These are phyloP conservation scores for Drosophila ochracea DNA, from an alignment of 2,888 invertebrate genomes.

Conservation along the genomic window DNA sequence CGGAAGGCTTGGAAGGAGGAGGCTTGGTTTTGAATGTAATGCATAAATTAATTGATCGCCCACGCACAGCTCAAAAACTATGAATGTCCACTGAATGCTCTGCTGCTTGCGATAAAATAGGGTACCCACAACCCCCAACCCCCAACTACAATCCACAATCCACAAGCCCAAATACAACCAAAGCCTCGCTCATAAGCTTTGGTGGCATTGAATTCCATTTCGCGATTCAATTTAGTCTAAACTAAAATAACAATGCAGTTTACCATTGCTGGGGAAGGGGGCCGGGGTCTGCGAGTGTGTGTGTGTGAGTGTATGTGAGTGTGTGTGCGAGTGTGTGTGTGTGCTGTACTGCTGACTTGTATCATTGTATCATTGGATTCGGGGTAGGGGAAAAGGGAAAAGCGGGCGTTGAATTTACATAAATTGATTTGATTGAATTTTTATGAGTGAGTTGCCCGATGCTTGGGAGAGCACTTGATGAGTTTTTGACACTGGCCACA, in stretches of 20 bases:
- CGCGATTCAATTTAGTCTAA: constrained; percentile 70
- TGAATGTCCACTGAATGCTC: constrained; percentile 63
- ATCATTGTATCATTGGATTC: constrained; percentile 27
- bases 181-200: neutral
- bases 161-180: neutral
- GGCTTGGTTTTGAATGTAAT: constrained; percentile 58
- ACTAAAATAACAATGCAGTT: constrained; percentile 73
- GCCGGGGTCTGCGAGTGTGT: neutral
- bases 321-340: neutral
- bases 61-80: constrained; percentile 53
- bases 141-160: neutral
- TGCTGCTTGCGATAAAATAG: constrained; percentile 54
- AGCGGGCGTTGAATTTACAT: constrained; percentile 84
- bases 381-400: neutral
- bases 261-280: neutral
- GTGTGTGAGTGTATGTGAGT: neutral
- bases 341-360: constrained; percentile 18
- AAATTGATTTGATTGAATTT: constrained; percentile 86
- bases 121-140: constrained; percentile 3
- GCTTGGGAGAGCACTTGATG: constrained; percentile 50
- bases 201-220: constrained; percentile 33
- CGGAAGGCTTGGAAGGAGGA: neutral
- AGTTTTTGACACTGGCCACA: constrained; percentile 54
- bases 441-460: constrained; percentile 73
- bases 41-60: constrained; percentile 75